Base-by-base conservation (phyloP, 2,797 vertebrate genomes). In the Pipistrellus pygmaeus region DNA sequence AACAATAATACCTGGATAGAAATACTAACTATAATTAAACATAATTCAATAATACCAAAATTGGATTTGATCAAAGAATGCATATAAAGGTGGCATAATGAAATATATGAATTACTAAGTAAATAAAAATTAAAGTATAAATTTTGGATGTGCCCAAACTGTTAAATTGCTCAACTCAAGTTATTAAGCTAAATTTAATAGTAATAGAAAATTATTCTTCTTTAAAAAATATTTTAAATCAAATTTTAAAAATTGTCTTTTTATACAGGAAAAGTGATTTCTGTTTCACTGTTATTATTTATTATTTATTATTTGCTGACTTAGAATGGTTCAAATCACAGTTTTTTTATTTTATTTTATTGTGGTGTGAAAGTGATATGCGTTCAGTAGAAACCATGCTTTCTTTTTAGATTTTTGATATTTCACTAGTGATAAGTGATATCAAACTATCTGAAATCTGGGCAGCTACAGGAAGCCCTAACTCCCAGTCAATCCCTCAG, bases 151-250 rank as follows among this genome's bases (percentile, higher is more conserved):
- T 68, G 35, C 23, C 11, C 25, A 78, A 72, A 66, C 3, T 30
- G 48, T 76, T 73, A 23, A 62, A 71, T 93, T 38, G 71, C 1
- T 72, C 14, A 30, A 23, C 6, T 92, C 17, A 55, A 72, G 21
- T 87, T 87, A 90, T 68, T 87, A 86, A 87, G 60, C 60, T 68
- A 15, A 87, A 48, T 88, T 62, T 55, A 64, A 85, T 75, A 53
- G 20, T 69, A 35, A 87, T 68, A 27, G 15, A 89, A 12, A 60
- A 87, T 46, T 5, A 32, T 69, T 60, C 21, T 66, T 32, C 8
- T 41, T 83, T 51, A 73, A 35, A 72, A 83, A 9, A 51, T 53
- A 57, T 41, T 86, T 72, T 38, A 53, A 90, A 38, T 44, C 0
- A 90, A 83, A 83, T 44, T 32, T 66, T 6, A 1, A 21, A 83